These are phyloP conservation scores for Leptinotarsa tumamoca DNA, from an alignment of 2,888 invertebrate species.

Conservation along the genomic window DNA sequence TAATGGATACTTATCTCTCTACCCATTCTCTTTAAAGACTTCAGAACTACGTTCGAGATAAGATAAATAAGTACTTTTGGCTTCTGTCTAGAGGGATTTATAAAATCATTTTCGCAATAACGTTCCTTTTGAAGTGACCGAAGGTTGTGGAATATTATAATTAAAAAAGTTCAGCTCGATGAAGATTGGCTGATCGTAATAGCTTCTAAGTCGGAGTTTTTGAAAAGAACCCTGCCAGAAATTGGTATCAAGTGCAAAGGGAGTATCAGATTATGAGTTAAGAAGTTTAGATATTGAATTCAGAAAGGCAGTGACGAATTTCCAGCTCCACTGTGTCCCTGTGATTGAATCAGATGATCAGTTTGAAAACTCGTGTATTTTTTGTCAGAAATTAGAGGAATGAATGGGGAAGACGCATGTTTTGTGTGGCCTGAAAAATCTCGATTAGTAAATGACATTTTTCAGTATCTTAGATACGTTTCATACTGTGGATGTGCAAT, in stretches of 20 bases:
- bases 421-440: too few relatives aligned
- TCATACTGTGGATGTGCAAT: too few relatives aligned
- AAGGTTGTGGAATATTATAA: conserved; percentile 6
- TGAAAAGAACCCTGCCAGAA: neutral
- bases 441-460: too few relatives aligned
- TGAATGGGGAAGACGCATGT: too few relatives aligned
- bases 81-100: conserved; percentile 37
- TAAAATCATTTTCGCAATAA: conserved; percentile 35
- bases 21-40: conserved; percentile 42
- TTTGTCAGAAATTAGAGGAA: too few relatives aligned
- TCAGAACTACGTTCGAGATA: conserved; percentile 38
- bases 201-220: neutral
- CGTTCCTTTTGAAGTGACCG: conserved; percentile 21
- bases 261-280: too few relatives aligned
- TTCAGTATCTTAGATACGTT: too few relatives aligned
- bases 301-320: too few relatives aligned
- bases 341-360: too few relatives aligned
- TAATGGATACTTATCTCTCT: conserved; percentile 46
- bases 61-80: conserved; percentile 42
- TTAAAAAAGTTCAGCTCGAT: neutral
- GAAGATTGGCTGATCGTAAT: neutral
- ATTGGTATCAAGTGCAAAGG: neutral
- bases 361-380: too few relatives aligned
- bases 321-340: too few relatives aligned
- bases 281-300: too few relatives aligned